Evolutionary conservation across 2,797 vertebrate species (phyloP).

Genomic region (Calcarius lapponicus): DNA sequence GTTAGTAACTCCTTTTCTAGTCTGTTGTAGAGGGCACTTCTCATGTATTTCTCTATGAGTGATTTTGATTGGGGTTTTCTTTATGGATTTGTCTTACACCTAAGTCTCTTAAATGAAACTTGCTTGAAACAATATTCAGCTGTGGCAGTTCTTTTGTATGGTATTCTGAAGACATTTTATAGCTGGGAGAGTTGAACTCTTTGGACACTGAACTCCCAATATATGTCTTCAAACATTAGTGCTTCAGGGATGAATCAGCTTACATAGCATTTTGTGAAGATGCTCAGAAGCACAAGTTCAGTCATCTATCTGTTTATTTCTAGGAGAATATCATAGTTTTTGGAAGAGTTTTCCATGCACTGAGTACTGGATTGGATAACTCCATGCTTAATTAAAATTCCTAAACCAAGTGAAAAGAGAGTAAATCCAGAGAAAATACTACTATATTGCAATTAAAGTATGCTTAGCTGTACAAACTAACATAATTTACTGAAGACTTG

Average conservation of each 20-base stretch:
- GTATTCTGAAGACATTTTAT: not conserved
- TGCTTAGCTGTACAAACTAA: not conserved
- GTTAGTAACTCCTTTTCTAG: not conserved
- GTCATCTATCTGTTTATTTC: not conserved
- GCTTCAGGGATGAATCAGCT: not conserved
- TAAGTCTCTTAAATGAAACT: not conserved
- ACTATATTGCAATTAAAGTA: not conserved
- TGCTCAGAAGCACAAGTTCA: not conserved
- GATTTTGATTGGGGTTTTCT: not conserved
- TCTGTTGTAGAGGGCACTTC: accelerated
- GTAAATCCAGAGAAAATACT: not conserved
- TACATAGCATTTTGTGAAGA: not conserved
- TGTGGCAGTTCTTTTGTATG: not conserved
- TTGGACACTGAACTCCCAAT: not conserved
- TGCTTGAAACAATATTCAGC: not conserved
- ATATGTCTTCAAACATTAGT: not conserved
- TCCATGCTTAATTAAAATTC: not conserved
- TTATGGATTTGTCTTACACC: not conserved
- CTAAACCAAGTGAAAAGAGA: not conserved
- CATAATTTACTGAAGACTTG: not conserved
- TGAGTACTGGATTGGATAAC: not conserved
- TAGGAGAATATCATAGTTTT: not conserved
- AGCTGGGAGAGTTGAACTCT: not conserved
- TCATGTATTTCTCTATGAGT: not conserved
- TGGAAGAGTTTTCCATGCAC: not conserved